Evolutionary conservation across 2,888 invertebrate genomes (phyloP), one percentile per base, ranked within the genome.

Genomic region (Ophraella communa): DNA sequence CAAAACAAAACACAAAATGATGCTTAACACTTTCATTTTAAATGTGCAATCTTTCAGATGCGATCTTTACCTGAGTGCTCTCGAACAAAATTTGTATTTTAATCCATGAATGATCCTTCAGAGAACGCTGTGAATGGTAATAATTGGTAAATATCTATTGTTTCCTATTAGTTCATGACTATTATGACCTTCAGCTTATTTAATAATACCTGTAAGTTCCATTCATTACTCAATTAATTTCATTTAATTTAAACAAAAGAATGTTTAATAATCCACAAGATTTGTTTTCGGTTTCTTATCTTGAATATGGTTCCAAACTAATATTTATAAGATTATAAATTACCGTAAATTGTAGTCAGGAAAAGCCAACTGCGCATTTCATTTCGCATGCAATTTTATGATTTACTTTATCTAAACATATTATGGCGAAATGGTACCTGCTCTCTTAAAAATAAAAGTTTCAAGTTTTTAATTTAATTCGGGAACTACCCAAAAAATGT

Each of bases 111-210:
- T 39, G 35, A 39, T 39, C 4, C 14, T 39, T 39, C 35, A n/a
- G 14, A 3, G 35, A 14, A 14, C 35, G 17, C 2, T 17, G n/a
- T 39, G 14, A 39, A 39, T 14, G 35, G 35, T 14, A 49, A 24
- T 14, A 49, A 8, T 49, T 24, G n/a, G 23, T 24, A 27, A 24
- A 49, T 49, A 24, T 23, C 23, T 24, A 27, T 49, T 49, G 49
- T 49, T 49, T 49, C 8, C 24, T 14, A 14, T 49, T 17, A 49
- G 8, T 49, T 49, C 49, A 49, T 49, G 49, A 49, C 49, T 49
- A 49, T 23, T 14, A 10, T 24, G 49, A 49, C 49, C 49, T 49
- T 49, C 49, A 23, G 23, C 27, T 49, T 49, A 39, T 14, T 1
- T 14, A 39, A 39, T 5, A 14, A 39, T n/a, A n/a, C n/a, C 14